Conservation (phyloP, 2,888 invertebrate species). For the Meiosimyza platycephala region DNA sequence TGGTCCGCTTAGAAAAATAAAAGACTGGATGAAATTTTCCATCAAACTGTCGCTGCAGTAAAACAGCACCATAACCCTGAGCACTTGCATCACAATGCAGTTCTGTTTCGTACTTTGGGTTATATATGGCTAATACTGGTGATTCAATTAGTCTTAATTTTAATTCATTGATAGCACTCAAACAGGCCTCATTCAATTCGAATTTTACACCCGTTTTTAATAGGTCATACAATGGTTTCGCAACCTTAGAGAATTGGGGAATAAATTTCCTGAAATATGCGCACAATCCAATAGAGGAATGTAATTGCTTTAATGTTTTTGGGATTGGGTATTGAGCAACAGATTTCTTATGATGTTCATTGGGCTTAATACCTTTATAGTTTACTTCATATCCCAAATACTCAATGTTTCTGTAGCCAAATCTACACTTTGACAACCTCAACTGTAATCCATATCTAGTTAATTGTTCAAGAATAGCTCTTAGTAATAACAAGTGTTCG, state of each 20-base stretch:
- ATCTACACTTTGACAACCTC: no score
- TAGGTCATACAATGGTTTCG: conserved; percentile 35
- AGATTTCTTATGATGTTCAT: conserved; percentile 30
- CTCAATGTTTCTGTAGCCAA: conserved; percentile 34
- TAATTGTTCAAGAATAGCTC: no score
- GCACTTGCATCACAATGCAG: conserved; percentile 56
- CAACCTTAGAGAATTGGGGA: no score
- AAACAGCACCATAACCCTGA: conserved; percentile 52
- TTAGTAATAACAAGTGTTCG: no score
- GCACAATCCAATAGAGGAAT: no score
- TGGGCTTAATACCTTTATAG: conserved; percentile 33
- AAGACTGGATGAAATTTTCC: no score
- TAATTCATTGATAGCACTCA: conserved; percentile 31
- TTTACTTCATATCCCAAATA: conserved; percentile 39
- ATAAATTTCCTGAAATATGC: conserved; percentile 33
- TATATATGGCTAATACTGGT: conserved; percentile 54
- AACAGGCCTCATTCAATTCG: conserved; percentile 34
- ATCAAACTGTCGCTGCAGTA: no score
- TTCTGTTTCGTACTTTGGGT: conserved; percentile 51
- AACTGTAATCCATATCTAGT: no score
- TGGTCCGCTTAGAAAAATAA: conserved; percentile 55
- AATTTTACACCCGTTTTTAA: conserved; percentile 31
- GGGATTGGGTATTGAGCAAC: conserved; percentile 32
- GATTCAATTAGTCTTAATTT: conserved; percentile 35
- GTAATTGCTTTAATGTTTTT: conserved; percentile 8